Evolutionary conservation across 1,140 invertebrate species (phyloP), one percentile per base, ranked within the genome.

Genomic region (Nasonia giraulti): DNA sequence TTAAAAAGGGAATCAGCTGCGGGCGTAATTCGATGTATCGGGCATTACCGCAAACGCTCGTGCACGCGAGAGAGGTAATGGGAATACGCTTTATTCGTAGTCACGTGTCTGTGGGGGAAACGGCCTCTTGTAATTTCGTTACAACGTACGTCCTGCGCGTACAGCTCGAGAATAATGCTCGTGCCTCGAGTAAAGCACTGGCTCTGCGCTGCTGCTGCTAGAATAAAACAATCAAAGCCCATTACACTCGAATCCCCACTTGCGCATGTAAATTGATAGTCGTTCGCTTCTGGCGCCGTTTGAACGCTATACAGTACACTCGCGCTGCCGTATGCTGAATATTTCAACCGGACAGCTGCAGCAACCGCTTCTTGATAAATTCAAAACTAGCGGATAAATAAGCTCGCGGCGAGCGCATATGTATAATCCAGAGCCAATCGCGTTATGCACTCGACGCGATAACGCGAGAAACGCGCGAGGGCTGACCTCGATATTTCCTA

Each of bases 211-310:
- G 47, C 69, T 27, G 78, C 37, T 8, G 55, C 27, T 12, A 4
- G 33, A 62, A 20, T 79, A 62, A 79, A 80, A 74, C 77, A 79
- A 84, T 83, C 74, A 79, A 79, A 78, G 50, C 75, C 62, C 40
- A 79, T 73, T 84, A 31, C 66, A 23, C 68, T 74, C 66, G 20
- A 73, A 62, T 84, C 14, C 5, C 40, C n/a, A 84, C 44, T 84
- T 74, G 50, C 37, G 11, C 37, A 77, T 77, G 62, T 77, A 83
- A 83, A 83, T 83, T 83, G 37, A 83, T 69, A 50, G 74, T 77
- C 55, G 37, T 77, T 77, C 77, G 40, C 62, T 14, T n/a, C 20
- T 62, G 55, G 17, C 17, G 6, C 20, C 47, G 14, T 17, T 27
- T 27, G 27, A 27, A 27, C 2, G 14, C 47, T 50, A 50, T 50